A percentile compares a stretch with the other conserved stretches of the same genome.
Conservation (phyloP, 2,888 invertebrate species). For the Idaea straminata region DNA sequence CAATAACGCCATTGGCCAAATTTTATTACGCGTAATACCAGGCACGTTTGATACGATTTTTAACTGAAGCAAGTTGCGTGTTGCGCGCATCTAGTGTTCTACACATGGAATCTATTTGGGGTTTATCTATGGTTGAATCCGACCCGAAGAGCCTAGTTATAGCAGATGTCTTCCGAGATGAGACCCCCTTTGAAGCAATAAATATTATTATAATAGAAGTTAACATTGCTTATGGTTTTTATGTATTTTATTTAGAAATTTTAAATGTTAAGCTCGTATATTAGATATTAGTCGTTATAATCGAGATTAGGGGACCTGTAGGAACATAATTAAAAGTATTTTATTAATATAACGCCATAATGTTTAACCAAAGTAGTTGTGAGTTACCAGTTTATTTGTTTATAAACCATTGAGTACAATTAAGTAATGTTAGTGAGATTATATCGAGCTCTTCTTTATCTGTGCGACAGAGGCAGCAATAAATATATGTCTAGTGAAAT, state of each 20-base stretch:
- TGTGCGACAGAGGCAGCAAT: slow-evolving; percentile 78
- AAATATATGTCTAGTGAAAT: slow-evolving; percentile 45
- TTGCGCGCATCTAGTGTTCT: too few relatives aligned
- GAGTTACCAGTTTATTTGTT: slow-evolving; percentile 29
- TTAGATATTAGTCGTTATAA: slow-evolving; percentile 24
- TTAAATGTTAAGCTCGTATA: slow-evolving; percentile 48
- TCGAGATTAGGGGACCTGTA: slow-evolving; percentile 48
- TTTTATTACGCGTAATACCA: too few relatives aligned
- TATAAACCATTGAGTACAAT: slow-evolving; percentile 43
- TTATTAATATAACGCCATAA: slow-evolving; percentile 33
- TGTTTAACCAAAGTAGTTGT: slow-evolving; percentile 45
- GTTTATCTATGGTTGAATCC: not conserved
- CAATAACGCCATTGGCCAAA: too few relatives aligned
- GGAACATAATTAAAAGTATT: slow-evolving; percentile 34
- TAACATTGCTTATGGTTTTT: slow-evolving; percentile 29
- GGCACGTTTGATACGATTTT: too few relatives aligned
- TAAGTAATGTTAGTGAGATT: slow-evolving; percentile 66
- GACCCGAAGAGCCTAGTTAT: slow-evolving; percentile 24
- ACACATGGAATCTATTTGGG: too few relatives aligned
- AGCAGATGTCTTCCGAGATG: slow-evolving; percentile 63
- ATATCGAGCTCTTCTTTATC: slow-evolving; percentile 69
- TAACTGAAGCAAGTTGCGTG: too few relatives aligned
- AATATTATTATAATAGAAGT: slow-evolving; percentile 39
- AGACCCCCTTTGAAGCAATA: slow-evolving; percentile 64
- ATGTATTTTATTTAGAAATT: slow-evolving; percentile 39